These are phyloP conservation scores for Agapornis roseicollis DNA, from an alignment of 2,113 vertebrate species.

Conservation along the genomic window DNA sequence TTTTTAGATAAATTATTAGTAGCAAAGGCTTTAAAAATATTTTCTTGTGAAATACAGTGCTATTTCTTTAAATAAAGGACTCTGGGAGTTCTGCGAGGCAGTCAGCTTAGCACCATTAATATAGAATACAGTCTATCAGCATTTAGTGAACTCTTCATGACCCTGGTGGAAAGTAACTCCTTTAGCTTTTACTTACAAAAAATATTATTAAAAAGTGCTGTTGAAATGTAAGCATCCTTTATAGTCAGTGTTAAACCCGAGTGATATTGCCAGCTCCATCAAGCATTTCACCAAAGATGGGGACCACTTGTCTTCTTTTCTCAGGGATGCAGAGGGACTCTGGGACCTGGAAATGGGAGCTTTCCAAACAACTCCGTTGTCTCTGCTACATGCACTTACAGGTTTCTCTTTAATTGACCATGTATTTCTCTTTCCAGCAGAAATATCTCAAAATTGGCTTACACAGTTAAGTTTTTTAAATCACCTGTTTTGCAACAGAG, in stretches of 20 bases:
- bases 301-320: constrained; percentile 37
- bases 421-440: neutral
- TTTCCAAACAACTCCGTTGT: neutral
- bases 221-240: constrained; percentile 55
- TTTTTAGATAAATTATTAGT: constrained; percentile 58
- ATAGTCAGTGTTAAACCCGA: constrained; percentile 29
- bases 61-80: constrained; percentile 68
- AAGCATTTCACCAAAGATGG: constrained; percentile 21
- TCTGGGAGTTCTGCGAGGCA: constrained; percentile 52
- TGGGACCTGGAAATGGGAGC: neutral
- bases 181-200: constrained; percentile 64
- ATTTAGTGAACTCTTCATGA: constrained; percentile 67
- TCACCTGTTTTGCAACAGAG: neutral
- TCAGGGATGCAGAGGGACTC: neutral
- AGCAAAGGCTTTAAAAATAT: constrained; percentile 64
- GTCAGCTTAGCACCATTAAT: constrained; percentile 67
- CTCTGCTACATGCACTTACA: fast-evolving
- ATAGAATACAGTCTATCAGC: constrained; percentile 59
- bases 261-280: neutral
- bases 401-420: neutral
- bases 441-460: neutral
- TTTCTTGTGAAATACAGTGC: constrained; percentile 58
- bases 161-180: constrained; percentile 52
- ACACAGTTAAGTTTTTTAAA: neutral
- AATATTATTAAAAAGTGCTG: constrained; percentile 63